Evolutionary conservation across 1,140 invertebrate species (phyloP), one percentile per base, ranked within the genome.

Genomic region (Globodera rostochiensis): DNA sequence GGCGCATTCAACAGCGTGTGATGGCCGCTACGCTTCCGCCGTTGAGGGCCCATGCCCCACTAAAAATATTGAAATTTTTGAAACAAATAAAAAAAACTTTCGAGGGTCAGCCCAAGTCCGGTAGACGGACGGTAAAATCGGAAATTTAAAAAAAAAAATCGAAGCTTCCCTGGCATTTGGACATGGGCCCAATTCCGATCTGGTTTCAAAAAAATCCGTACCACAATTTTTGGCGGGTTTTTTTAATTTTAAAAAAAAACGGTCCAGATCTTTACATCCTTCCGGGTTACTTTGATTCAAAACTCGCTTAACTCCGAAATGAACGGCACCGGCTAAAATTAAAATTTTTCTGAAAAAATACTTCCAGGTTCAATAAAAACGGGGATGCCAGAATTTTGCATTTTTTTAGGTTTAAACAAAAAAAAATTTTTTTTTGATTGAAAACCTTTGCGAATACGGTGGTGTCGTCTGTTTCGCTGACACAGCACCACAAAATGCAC

Each of bases 401-500:
- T 47, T 60, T 60, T 60, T 50, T 67, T 46, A 78, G 11, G 77
- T 1, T 50, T 21, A 36, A 76, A 21, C 46, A 49, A 86, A 50
- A 9, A 9, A 75, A 73, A 73, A 53, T 53, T 0, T 53, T 53
- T 1, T 53, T 53, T 53, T 6, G 15, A 7, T 36, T 53, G 4
- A 7, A 2, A 19, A 89, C 87, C 80, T 88, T 88, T 57, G 87
- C 83, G 74, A 88, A 88, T 25, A 89, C 88, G 53, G 88, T 88
- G 21, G 50, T 36, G 73, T 85, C 85, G 73, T 88, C 87, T 25
- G 86, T 82, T 49, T 88, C 87, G 7, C 80, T 80, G 11, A 88
- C 87, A 67, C 87, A 88, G 74, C 86, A 88, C 87, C 88, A 88
- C 45, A 88, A 84, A 78, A 88, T 88, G 82, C 87, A 88, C 6